Evolutionary conservation across 30 jellyfish, hydroid and myxozoan species (phyloP).

Genomic region (Clytia hemisphaerica): DNA sequence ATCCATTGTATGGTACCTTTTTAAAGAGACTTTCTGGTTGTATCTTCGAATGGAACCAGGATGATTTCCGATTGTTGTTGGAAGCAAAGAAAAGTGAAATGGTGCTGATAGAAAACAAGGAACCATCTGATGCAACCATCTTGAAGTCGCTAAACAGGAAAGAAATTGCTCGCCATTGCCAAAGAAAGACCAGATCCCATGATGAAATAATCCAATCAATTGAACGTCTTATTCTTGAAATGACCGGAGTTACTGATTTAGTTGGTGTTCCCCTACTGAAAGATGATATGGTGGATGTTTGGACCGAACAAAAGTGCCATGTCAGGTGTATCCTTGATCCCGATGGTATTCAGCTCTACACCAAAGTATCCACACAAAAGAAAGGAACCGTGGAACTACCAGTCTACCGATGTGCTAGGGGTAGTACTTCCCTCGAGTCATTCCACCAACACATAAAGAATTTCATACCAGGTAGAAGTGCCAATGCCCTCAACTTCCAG

Average conservation of each 20-base stretch:
- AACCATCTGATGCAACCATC: slow-evolving; percentile 25
- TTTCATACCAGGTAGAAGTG: slow-evolving; percentile 24
- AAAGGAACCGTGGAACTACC: slow-evolving; percentile 33
- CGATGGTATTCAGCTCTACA: slow-evolving; percentile 23
- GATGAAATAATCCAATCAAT: slow-evolving; percentile 6
- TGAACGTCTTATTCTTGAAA: slow-evolving; percentile 24
- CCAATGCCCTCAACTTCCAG: slow-evolving; percentile 41
- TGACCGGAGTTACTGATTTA: slow-evolving; percentile 33
- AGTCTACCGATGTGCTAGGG: slow-evolving; percentile 54
- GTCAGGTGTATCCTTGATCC: slow-evolving; percentile 46
- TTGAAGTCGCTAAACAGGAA: slow-evolving; percentile 3
- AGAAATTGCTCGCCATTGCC: slow-evolving; percentile 34
- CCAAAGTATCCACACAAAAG: slow-evolving; percentile 9
- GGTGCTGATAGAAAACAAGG: slow-evolving; percentile 12
- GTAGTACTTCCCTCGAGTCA: slow-evolving; percentile 32
- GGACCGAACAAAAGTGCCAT: slow-evolving; percentile 42
- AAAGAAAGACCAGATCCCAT: slow-evolving; percentile 26
- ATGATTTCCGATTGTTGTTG: not conserved
- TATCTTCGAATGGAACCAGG: slow-evolving; percentile 39
- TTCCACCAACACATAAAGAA: slow-evolving; percentile 12
- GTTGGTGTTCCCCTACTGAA: slow-evolving; percentile 48
- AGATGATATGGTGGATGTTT: slow-evolving; percentile 10
- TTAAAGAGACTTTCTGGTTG: slow-evolving; percentile 19
- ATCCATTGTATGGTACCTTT: slow-evolving; percentile 20
- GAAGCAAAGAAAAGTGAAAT: slow-evolving; percentile 38